These are phyloP conservation scores for Dorcus hopei DNA, from an alignment of 2,888 invertebrate genomes.

Conservation along the genomic window DNA sequence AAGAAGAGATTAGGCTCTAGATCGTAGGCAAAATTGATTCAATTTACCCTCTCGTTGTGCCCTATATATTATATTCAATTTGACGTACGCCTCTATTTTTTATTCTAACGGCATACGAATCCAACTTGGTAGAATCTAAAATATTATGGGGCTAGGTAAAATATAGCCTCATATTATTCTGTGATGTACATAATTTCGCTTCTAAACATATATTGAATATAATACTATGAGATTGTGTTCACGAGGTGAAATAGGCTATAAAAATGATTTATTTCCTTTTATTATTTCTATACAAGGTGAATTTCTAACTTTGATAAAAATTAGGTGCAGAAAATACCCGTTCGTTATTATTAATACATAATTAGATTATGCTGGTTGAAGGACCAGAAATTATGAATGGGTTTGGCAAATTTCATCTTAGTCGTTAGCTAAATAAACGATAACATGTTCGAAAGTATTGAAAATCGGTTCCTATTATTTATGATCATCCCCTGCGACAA, in stretches of 20 bases:
- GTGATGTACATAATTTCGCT: too few relatives aligned
- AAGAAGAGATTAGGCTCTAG: slow-evolving; percentile 18
- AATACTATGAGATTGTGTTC: not conserved
- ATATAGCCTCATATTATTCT: too few relatives aligned
- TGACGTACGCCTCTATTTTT: slow-evolving; percentile 14
- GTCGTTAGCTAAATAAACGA: not conserved
- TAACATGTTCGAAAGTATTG: slow-evolving; percentile 3
- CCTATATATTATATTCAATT: slow-evolving; percentile 17
- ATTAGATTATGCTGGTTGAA: too few relatives aligned
- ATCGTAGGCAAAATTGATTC: slow-evolving; percentile 21
- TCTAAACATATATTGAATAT: too few relatives aligned
- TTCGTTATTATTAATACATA: too few relatives aligned
- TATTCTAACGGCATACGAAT: not conserved
- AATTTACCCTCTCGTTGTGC: slow-evolving; percentile 18
- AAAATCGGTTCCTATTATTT: slow-evolving; percentile 9
- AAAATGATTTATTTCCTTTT: not conserved
- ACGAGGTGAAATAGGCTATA: not conserved
- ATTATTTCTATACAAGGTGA: too few relatives aligned
- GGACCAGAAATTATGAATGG: not conserved
- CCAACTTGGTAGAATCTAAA: too few relatives aligned
- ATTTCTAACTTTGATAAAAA: too few relatives aligned
- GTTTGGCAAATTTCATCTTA: not conserved
- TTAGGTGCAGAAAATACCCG: too few relatives aligned
- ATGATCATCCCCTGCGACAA: slow-evolving; percentile 28
- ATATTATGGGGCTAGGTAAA: too few relatives aligned